phyloP scores from a whole-genome alignment of 2,797 vertebrate genomes.

The Vultur gryphus region DNA sequence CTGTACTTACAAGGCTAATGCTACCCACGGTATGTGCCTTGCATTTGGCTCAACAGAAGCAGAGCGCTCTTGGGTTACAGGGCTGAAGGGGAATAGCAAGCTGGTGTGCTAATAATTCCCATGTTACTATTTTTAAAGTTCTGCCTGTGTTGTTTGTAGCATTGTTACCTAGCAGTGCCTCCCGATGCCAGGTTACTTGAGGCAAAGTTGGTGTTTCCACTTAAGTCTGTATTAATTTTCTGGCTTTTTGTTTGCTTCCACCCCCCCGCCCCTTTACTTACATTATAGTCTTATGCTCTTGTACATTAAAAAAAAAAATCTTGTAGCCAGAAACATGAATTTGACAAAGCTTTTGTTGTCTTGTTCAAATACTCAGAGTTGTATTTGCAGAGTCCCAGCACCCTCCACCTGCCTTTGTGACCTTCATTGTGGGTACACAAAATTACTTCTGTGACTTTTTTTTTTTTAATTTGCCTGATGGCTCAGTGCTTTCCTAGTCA shows the following conservation, averaged over 20 bases:
- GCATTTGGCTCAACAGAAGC: slow-evolving; percentile 30
- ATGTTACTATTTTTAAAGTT: slow-evolving; percentile 50
- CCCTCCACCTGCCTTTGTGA: background rate
- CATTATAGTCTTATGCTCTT: background rate
- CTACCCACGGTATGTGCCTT: background rate
- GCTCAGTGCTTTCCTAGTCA: background rate
- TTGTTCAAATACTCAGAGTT: background rate
- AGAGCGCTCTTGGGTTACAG: background rate
- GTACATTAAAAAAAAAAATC: background rate
- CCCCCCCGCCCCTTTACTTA: fast-evolving
- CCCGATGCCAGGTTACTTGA: background rate
- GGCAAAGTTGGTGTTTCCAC: background rate
- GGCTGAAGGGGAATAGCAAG: slow-evolving; percentile 47
- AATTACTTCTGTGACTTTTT: background rate
- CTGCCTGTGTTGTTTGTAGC: background rate
- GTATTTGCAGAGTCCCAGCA: background rate
- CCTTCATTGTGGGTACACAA: background rate
- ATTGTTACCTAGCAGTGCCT: slow-evolving; percentile 1
- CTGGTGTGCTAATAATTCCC: slow-evolving; percentile 40
- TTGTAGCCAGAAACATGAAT: background rate
- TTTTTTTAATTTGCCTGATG: background rate
- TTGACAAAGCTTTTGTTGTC: background rate
- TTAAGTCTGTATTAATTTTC: background rate
- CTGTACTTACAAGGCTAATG: slow-evolving; percentile 10
- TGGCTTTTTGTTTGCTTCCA: background rate